Conservation (phyloP, 2,113 vertebrate genomes). For the Mesoclemmys tuberculata region DNA sequence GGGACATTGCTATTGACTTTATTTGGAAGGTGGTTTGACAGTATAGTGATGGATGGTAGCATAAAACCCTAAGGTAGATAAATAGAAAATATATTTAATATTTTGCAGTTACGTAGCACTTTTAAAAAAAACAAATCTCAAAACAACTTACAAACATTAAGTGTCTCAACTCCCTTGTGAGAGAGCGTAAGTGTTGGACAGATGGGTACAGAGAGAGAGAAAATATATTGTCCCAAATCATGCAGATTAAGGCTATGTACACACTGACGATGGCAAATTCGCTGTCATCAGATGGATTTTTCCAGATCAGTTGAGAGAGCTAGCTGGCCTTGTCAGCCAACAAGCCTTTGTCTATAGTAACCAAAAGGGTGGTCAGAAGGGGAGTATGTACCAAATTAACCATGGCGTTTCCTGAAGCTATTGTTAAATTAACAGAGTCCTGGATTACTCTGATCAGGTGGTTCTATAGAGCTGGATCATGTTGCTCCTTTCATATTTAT, state of each 20-base stretch:
- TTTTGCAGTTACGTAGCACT: not conserved
- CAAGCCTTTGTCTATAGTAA: constrained; percentile 1
- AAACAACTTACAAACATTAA: not conserved
- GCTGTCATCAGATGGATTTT: too few species aligned
- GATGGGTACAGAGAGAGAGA: not conserved
- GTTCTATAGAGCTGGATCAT: not conserved
- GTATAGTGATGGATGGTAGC: not conserved
- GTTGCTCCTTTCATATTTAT: constrained; percentile 26
- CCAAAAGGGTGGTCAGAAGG: constrained; percentile 7
- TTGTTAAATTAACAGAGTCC: constrained; percentile 12
- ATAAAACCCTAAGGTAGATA: not conserved
- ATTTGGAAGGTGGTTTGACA: not conserved
- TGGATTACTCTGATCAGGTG: not conserved
- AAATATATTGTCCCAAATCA: not conserved
- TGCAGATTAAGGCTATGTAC: not conserved
- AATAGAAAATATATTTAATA: not conserved
- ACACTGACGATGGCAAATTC: too few species aligned
- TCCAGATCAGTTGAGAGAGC: not conserved
- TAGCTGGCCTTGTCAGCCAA: constrained; percentile 18
- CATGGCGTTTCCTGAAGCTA: constrained; percentile 25
- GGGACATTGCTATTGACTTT: not conserved
- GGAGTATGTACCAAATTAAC: constrained; percentile 17
- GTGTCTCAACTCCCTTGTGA: not conserved
- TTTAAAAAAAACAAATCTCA: not conserved
- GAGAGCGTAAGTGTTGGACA: not conserved